These are phyloP conservation scores for Caenorhabditis becei DNA, from an alignment of 2,888 invertebrate species.

Conservation along the genomic window DNA sequence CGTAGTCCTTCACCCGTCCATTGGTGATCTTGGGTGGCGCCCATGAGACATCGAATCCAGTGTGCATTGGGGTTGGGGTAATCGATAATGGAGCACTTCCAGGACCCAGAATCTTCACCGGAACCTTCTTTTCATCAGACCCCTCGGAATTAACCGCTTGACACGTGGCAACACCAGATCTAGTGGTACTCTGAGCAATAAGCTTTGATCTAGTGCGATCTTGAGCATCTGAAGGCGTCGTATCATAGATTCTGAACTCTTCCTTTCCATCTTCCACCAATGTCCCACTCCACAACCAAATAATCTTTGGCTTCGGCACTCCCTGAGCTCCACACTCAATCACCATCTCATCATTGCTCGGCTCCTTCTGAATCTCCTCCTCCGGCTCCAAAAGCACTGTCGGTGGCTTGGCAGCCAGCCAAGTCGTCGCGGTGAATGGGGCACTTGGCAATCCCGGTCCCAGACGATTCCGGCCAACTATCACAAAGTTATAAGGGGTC, in stretches of 20 bases:
- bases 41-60: slow-evolving; percentile 80
- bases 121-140: slow-evolving; percentile 75
- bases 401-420: slow-evolving; percentile 74
- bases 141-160: slow-evolving; percentile 77
- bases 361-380: slow-evolving; percentile 67
- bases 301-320: slow-evolving; percentile 80
- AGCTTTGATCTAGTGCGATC: slow-evolving; percentile 76
- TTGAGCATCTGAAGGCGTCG: slow-evolving; percentile 74
- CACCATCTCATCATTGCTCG: slow-evolving; percentile 76
- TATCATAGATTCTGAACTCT: slow-evolving; percentile 80
- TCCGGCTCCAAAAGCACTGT: slow-evolving; percentile 73
- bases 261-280: slow-evolving; percentile 80
- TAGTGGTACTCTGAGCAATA: slow-evolving; percentile 77
- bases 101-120: slow-evolving; percentile 79
- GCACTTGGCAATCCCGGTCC: slow-evolving; percentile 77
- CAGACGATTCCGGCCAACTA: slow-evolving; percentile 78
- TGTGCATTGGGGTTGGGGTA: slow-evolving; percentile 75
- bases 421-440: slow-evolving; percentile 76
- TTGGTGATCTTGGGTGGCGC: slow-evolving; percentile 77
- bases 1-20: slow-evolving; percentile 78
- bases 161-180: slow-evolving; percentile 77
- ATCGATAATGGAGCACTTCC: slow-evolving; percentile 76
- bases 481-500: slow-evolving; percentile 77
- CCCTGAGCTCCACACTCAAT: slow-evolving; percentile 79
- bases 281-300: slow-evolving; percentile 79